Base-by-base conservation (phyloP, 1,140 invertebrate genomes). In the Microplitis demolitor region DNA sequence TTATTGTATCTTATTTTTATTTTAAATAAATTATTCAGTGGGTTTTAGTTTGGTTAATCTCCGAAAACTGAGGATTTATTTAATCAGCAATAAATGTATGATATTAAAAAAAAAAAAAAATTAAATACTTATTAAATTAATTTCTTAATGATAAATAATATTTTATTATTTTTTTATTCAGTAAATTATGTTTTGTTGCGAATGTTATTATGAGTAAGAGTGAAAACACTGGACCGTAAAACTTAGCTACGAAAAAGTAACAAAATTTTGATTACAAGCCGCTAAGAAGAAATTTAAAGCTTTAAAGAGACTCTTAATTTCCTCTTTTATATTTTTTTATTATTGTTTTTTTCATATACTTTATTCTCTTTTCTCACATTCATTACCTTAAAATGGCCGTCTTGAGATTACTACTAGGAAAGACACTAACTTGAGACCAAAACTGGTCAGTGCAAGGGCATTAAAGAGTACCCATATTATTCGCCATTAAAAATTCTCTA, bases 261-360 rank as follows among this genome's bases (percentile, higher is more conserved):
- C 51, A 67, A 67, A 67, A 67, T 78, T 83, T 83, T 81, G 79
- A 85, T 80, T 80, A 81, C 81, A 80, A 79, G 79, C 77, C 78
- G 72, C 76, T 77, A 78, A 66, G 73, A 71, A 71, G 62, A 74
- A 72, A 77, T 64, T 76, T 74, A 75, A 24, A 56, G 5, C 14
- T 63, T 35, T 14, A 37, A 16, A 24, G 24, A 35, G 53, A 72
- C 63, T 58, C 64, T 72, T 68, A 68, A 58, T 68, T 68, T 68
- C 34, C 53, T 68, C 33, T 68, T 35, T 68, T 66, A 16, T 66
- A 45, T 45, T 45, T 45, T 45, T 9, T 45, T 45, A 6, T 45
- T 45, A 9, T 56, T 39, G 8, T 39, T 58, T 34, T 35, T 39
- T 33, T n/a, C 24, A 58, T 51, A 24, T 68, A 14, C 35, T 35